These are phyloP conservation scores for Pseudanteris insignis DNA, from an alignment of 2,888 invertebrate species.

Conservation along the genomic window DNA sequence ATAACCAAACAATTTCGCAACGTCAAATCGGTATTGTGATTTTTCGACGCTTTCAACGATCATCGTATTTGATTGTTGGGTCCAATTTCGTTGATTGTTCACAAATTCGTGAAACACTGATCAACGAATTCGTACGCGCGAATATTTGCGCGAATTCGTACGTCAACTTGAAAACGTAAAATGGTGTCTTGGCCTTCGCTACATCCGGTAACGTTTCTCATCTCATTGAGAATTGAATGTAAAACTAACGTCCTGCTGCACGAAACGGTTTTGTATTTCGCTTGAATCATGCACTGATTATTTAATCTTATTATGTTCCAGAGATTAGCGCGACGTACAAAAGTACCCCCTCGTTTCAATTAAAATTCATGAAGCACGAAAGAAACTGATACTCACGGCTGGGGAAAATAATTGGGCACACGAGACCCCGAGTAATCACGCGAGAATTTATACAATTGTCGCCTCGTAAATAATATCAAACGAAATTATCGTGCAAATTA, in stretches of 20 bases:
- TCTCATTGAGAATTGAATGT: constrained; percentile 25
- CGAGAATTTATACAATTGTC: constrained; percentile 27
- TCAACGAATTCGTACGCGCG: background rate
- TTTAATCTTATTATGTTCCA: constrained; percentile 35
- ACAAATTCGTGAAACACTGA: too few relatives aligned
- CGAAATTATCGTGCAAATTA: too few relatives aligned
- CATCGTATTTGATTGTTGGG: too few relatives aligned
- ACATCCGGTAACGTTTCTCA: too few relatives aligned
- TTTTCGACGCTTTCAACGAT: background rate
- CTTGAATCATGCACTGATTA: constrained; percentile 38
- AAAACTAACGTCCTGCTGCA: constrained; percentile 8
- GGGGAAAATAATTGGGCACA: constrained; percentile 22
- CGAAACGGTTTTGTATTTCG: constrained; percentile 29
- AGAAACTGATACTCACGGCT: constrained; percentile 29
- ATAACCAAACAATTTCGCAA: too few relatives aligned
- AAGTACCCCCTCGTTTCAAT: constrained; percentile 38
- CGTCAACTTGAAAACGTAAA: too few relatives aligned
- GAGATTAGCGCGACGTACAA: constrained; percentile 24
- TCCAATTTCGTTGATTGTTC: too few relatives aligned
- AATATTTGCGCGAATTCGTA: background rate
- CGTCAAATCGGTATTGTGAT: too few relatives aligned
- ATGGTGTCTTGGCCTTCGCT: too few relatives aligned
- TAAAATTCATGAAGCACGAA: constrained; percentile 39
- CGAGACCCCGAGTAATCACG: constrained; percentile 26
- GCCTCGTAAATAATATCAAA: constrained; percentile 32